These are phyloP conservation scores for Pogonomyrmex barbatus DNA, from an alignment of 1,140 invertebrate genomes.

Conservation along the genomic window DNA sequence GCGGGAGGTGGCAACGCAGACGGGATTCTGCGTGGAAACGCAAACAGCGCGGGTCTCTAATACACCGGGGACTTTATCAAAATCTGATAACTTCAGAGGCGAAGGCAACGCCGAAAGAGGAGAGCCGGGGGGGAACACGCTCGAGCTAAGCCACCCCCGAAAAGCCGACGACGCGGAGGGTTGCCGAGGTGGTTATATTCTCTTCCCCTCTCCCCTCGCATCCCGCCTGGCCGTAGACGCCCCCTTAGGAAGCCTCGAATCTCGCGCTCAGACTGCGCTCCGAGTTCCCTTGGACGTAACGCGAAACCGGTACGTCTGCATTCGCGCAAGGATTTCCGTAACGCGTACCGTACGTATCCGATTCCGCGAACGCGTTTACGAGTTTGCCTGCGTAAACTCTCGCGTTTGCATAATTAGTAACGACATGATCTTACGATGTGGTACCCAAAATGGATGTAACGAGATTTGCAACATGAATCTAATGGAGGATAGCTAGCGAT, in stretches of 20 bases:
- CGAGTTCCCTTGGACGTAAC: constrained; percentile 67
- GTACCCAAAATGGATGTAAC: not conserved
- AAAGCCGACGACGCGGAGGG: constrained; percentile 75
- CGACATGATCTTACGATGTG: not conserved
- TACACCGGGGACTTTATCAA: constrained; percentile 82
- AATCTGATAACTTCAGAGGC: constrained; percentile 80
- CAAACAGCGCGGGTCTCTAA: constrained; percentile 75
- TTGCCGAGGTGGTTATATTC: constrained; percentile 71
- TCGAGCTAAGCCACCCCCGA: constrained; percentile 75
- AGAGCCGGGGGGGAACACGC: constrained; percentile 64
- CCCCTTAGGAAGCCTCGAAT: constrained; percentile 61
- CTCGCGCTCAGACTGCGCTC: constrained; percentile 58
- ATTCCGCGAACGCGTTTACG: constrained; percentile 35
- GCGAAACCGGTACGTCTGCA: constrained; percentile 29
- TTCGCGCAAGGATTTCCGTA: constrained; percentile 42
- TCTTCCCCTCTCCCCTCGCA: constrained; percentile 21
- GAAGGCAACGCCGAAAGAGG: constrained; percentile 71
- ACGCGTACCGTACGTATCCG: constrained; percentile 1
- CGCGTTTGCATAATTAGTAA: constrained; percentile 35
- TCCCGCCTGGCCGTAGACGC: constrained; percentile 55
- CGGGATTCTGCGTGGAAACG: constrained; percentile 77
- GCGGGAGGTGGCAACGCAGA: constrained; percentile 69
- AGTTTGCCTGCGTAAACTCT: not conserved
- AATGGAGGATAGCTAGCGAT: not conserved
- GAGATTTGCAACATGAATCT: constrained; percentile 36